Evolutionary conservation across 1,140 invertebrate species (phyloP).

Genomic region (Heliothis subflexa): DNA sequence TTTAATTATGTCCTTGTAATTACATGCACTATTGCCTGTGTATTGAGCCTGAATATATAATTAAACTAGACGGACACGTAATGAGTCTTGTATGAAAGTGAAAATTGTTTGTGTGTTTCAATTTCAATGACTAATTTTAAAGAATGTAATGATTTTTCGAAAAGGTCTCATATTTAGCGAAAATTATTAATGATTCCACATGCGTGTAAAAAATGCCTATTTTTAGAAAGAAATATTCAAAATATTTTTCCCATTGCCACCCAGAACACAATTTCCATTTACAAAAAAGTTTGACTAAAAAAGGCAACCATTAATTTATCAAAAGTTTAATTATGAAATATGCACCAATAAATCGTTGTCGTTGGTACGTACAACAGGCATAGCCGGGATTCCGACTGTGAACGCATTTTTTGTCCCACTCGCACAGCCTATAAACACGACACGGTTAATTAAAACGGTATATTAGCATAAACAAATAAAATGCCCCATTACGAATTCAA

Average conservation of each 20-base stretch:
- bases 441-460: slow-evolving; percentile 81
- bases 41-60: not conserved
- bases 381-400: slow-evolving; percentile 61
- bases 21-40: not conserved
- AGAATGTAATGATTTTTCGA: no score
- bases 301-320: slow-evolving; percentile 64
- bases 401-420: slow-evolving; percentile 59
- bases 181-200: no score
- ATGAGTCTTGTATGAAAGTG: no score
- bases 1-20: slow-evolving; percentile 7
- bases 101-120: no score
- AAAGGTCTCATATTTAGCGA: no score
- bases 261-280: slow-evolving; percentile 54
- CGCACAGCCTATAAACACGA: slow-evolving; percentile 62
- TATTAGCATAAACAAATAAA: slow-evolving; percentile 87
- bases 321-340: slow-evolving; percentile 71
- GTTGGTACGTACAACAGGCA: slow-evolving; percentile 53
- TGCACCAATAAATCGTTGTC: slow-evolving; percentile 64
- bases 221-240: slow-evolving; percentile 26
- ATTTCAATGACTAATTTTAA: no score
- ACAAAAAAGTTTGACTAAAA: slow-evolving; percentile 58
- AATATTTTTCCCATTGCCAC: slow-evolving; percentile 44
- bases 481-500: slow-evolving; percentile 84
- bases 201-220: not conserved
- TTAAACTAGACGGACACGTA: not conserved